Base-by-base conservation (phyloP, 53 echinoderm and acorn worm species). In the Echinometra lucunter region DNA sequence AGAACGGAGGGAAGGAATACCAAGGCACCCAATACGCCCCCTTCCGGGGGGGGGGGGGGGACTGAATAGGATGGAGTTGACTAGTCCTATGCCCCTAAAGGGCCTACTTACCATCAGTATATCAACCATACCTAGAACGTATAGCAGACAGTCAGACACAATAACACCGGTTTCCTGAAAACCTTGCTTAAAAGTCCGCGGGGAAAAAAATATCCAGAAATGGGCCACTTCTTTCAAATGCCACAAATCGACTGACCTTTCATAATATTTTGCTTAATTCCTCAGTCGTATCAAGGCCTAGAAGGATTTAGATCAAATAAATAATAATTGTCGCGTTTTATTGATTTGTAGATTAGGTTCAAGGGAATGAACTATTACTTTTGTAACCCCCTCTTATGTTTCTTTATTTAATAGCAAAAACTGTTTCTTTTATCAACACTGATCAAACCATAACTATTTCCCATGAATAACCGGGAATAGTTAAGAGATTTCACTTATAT, bases 131-230 rank as follows among this genome's bases (percentile, higher is more conserved):
- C n/a, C n/a, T n/a, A 78, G 78, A 40, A 38, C 18, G 42, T 40
- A 78, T 78, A 42, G 42, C 42, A 78, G 78, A 78, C 78, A 78
- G 23, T 21, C 42, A 78, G 78, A 78, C 78, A 78, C 1, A 78
- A 78, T 21, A 78, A 78, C 42, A 42, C 38, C 21, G 78, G 78
- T 78, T 78, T 78, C 78, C 78, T 40, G 75, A 21, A n/a, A 78
- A 4, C 78, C 78, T 78, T 40, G 78, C 18, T 63, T 8, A 1
- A 63, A 63, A 63, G 0, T 21, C 63, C 3, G 63, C 23, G 21
- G 63, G 63, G 63, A 63, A 23, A 12, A 53, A 53, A 4, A 1
- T 9, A 4, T 53, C 8, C 53, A 53, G 53, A 13, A 53, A 1
- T 11, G 5, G 63, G 63, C 0, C 63, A 63, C 21, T 5, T 63